Evolutionary conservation across 1,140 invertebrate genomes (phyloP).

Genomic region (Calosoma granatense): DNA sequence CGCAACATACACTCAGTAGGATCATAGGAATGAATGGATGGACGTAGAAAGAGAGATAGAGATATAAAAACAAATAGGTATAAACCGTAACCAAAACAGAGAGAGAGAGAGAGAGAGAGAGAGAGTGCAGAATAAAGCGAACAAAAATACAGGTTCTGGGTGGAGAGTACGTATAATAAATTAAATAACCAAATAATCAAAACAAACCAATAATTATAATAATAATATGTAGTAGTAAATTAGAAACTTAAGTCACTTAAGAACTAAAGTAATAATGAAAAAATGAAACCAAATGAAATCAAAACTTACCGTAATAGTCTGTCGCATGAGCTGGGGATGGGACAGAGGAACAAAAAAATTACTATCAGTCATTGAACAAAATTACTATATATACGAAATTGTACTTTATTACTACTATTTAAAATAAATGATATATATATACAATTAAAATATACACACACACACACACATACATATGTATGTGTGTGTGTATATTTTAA

Average conservation of each 20-base stretch:
- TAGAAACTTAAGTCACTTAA: conserved; percentile 20
- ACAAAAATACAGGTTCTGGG: conserved; percentile 7
- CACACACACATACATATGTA: too few relatives aligned
- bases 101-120: too few relatives aligned
- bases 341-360: conserved; percentile 49
- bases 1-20: too few relatives aligned
- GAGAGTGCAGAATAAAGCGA: background rate
- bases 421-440: too few relatives aligned
- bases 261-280: conserved; percentile 25
- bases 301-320: conserved; percentile 98
- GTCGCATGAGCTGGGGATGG: conserved; percentile 85
- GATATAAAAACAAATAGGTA: too few relatives aligned
- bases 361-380: too few relatives aligned
- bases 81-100: conserved; percentile 1
- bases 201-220: too few relatives aligned
- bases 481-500: too few relatives aligned
- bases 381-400: too few relatives aligned
- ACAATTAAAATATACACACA: too few relatives aligned
- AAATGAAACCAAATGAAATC: conserved; percentile 50
- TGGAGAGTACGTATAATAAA: conserved; percentile 13
- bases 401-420: too few relatives aligned
- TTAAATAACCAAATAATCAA: conserved; percentile 26
- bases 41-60: background rate
- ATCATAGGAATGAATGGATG: background rate
- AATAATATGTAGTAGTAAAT: too few relatives aligned